Base-by-base conservation (phyloP, 1,140 invertebrate species). In the Lethocerus indicus region DNA sequence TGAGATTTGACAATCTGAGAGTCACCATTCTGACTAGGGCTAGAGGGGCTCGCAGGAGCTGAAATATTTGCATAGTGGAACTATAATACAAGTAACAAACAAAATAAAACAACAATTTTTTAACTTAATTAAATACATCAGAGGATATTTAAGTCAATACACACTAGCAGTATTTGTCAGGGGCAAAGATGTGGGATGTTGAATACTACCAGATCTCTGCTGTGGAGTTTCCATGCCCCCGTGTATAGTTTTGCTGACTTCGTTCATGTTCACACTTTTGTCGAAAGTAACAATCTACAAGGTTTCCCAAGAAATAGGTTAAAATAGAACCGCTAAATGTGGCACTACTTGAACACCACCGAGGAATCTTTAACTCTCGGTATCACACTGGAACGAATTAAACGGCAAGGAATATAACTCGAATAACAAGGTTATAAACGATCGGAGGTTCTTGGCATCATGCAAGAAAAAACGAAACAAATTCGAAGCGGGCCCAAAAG, bases 1-100 rank as follows among this genome's bases (percentile, higher is more conserved):
- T 78, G 70, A 37, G 71, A 72, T 58, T 76, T 75, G 48, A 75
- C 63, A 26, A 76, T 67, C 56, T 71, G 75, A 35, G 65, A 71
- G 63, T 68, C 78, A 56, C 70, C 71, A 72, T 75, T 71, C 61
- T 79, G 71, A 46, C 66, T 47, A 50, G 67, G 57, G 61, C 70
- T 68, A 2, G 61, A 61, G 35, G 64, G 70, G 64, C 52, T 64
- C 44, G 64, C 63, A 24, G 67, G 67, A 40, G 64, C 68, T 67
- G 59, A 51, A 63, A 43, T 3, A 39, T 20, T 18, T 27, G n/a
- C n/a, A n/a, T n/a, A n/a, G n/a, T n/a, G n/a, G n/a, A 23, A 21
- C 5, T 26, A 41, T 25, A 41, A 14, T 25, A 18, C 4, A 35
- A 47, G 14, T 6, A 36, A 51, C 9, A 37, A 9, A 46, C 14